Base-by-base conservation (phyloP, 2,113 vertebrate species). In the Nanorana parkeri region DNA sequence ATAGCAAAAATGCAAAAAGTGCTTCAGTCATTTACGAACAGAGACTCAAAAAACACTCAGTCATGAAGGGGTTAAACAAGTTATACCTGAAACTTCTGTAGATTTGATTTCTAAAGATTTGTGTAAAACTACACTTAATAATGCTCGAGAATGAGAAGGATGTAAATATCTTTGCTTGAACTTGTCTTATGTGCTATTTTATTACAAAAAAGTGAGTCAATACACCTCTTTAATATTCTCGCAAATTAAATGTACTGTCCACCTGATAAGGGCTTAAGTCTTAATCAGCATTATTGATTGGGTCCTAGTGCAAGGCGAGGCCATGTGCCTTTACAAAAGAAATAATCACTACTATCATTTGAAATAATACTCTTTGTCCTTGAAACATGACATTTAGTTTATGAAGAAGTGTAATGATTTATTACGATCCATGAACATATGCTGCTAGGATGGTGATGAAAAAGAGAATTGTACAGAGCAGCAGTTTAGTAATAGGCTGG, bases 211-310 rank as follows among this genome's bases (percentile, higher is more conserved):
- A 67, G 47, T 78, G 76, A 64, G 76, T 81, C 68, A 73, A 64
- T 81, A 65, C 29, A 36, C 58, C 58, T 60, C 71, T 72, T 73
- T 72, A 64, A 72, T 64, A 81, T 73, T 72, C 36, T 73, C 41
- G 47, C 20, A 21, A 52, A 11, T 64, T 55, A 72, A 81, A 73
- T 64, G 24, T 29, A 41, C 20, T 63, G 67, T 19, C 78, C 67
- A 47, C 23, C 60, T 52, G 36, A 41, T 32, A 41, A 81, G 36
- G 17, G 68, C 58, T 81, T 81, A 64, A 54, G 58, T 61, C 32
- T 51, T 36, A 64, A 77, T 77, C 68, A 56, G 68, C n/a, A 19
- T 56, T 73, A 81, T 72, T 73, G 79, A 81, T 81, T 81, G 68
- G 60, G 68, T 51, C 55, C 47, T 52, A 65, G 55, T 26, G 32